Evolutionary conservation across 2,113 vertebrate species (phyloP), one percentile per base, ranked within the genome.

Genomic region (Aptenodytes patagonicus): DNA sequence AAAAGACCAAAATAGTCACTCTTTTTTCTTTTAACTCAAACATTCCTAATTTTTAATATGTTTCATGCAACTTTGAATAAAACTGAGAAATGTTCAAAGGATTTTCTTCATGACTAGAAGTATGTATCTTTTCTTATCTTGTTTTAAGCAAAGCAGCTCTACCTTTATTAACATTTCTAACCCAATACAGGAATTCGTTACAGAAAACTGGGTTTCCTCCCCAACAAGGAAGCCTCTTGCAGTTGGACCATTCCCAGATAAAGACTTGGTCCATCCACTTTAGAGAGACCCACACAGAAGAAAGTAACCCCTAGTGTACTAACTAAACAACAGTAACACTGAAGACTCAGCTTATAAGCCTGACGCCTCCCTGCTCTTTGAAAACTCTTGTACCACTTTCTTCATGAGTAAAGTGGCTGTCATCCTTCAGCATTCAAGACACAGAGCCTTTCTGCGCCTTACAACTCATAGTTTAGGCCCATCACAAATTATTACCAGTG

Each of bases 41-140:
- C 9, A 69, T 73, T 83, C n/a, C 3, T 69, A 20, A 17, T 71
- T 75, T 90, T 62, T 49, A 60, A 24, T 57, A 40, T 70, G 32
- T 79, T 95, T 89, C 73, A 89, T 80, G 52, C 95, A 89, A 95
- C 87, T 94, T 68, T 14, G 38, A 70, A 95, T 76, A 60, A 95
- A 94, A 88, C 34, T 58, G 40, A 68, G 40, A 83, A 78, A 69
- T 65, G 24, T 87, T 94, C 62, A 94, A 92, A 95, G 46, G 26
- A 60, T 70, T 76, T 92, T 80, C 46, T 91, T 85, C 34, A 55
- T 52, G 31, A 79, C 17, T 51, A 54, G 29, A 85, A n/a, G 6
- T 44, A 52, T 22, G 7, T 52, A 26, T 49, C 24, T 38, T 68
- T 87, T 46, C 17, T 61, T 72, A 22, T 42, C 9, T 38, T 42